Base-by-base conservation (phyloP, 1,140 invertebrate species). In the Eueides isabella region DNA sequence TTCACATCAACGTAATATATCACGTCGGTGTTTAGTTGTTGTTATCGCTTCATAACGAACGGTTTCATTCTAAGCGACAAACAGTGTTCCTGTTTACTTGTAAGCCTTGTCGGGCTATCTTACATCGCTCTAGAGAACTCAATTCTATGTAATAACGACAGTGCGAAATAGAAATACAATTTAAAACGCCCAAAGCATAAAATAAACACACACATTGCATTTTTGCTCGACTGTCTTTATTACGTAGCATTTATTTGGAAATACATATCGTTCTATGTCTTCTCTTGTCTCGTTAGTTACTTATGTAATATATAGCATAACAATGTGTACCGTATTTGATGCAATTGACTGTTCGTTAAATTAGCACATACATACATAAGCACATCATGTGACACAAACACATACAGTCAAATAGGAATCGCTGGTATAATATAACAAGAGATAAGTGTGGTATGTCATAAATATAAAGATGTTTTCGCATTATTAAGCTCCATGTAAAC, bases 1-100 rank as follows among this genome's bases (percentile, higher is more conserved):
- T 77, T 83, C 79, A 83, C 80, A 80, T 80, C 65, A 73, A 73
- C 76, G 70, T 63, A 71, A 71, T 71, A 80, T 68, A 71, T 82
- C 84, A 88, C 82, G 76, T 91, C 74, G 81, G 74, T 91, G 87
- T 91, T 91, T 89, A 91, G 87, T 91, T 89, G 85, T 82, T 90
- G 88, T 88, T 89, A 88, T 90, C 79, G 87, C 88, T 90, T 91
- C 75, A 70, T 84, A 77, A 80, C 81, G 85, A 85, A 82, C 81
- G 71, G 80, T 89, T 81, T 88, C 83, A 77, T 76, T 86, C 68
- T 89, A 87, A 85, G 80, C 81, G 81, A 81, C 81, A 82, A 78
- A 75, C 88, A 88, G 83, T 88, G 80, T 80, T 84, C 77, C 71
- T 83, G 78, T 81, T 80, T 78, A 82, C 75, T 77, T 75, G 67